Evolutionary conservation across 2,888 invertebrate genomes (phyloP).

Genomic region (Conchocele bisecta): DNA sequence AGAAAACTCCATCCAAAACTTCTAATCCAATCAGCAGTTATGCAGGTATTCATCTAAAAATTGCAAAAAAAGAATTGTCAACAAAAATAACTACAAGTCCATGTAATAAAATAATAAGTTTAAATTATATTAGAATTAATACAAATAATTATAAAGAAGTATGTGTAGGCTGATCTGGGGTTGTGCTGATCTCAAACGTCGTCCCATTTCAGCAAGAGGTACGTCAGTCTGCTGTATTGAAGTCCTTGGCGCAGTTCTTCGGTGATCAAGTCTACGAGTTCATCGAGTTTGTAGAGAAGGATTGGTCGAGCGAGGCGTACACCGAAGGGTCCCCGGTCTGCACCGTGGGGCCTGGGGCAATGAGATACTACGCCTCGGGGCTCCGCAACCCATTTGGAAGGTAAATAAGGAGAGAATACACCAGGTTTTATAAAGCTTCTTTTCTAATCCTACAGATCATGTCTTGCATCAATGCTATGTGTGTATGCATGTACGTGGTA

Average conservation of each 20-base stretch:
- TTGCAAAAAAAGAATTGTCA: no score
- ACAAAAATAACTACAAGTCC: no score
- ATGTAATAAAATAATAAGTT: no score
- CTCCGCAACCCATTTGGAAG: conserved; percentile 75
- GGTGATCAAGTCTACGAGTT: conserved; percentile 74
- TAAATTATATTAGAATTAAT: no score
- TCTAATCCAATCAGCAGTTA: no score
- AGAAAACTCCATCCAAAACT: no score
- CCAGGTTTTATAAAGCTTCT: neutral
- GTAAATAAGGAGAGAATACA: conserved; percentile 54
- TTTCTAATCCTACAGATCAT: neutral
- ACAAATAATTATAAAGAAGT: no score
- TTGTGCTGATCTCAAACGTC: no score
- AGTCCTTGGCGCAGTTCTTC: conserved; percentile 79
- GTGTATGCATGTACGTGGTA: no score
- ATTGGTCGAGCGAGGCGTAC: conserved; percentile 81
- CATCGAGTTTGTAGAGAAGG: conserved; percentile 80
- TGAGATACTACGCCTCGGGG: conserved; percentile 72
- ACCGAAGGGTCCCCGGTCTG: conserved; percentile 80
- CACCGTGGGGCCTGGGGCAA: conserved; percentile 76
- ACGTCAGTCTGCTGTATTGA: conserved; percentile 81
- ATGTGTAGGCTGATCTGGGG: no score
- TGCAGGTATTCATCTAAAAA: no score
- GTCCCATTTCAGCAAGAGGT: conserved; percentile 71
- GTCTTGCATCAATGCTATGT: neutral